A percentile compares a stretch with the other conserved stretches of the same genome.
Conservation (phyloP, 2,113 vertebrate genomes). For the Galbula dea region DNA sequence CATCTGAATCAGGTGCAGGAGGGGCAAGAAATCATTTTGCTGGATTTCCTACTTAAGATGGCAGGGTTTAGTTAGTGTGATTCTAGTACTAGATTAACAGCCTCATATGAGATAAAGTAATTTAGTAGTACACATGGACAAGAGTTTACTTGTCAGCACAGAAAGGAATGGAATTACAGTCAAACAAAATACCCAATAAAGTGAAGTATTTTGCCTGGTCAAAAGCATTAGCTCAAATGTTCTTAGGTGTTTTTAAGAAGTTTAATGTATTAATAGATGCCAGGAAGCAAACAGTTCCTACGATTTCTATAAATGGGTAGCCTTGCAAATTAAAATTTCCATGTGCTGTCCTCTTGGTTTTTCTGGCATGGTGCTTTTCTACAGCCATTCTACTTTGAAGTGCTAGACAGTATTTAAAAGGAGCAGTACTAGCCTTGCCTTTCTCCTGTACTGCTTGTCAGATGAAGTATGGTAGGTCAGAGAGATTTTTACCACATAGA, state of each 20-base stretch:
- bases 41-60: neutral
- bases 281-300: neutral
- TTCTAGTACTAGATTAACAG: neutral
- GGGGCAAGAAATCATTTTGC: neutral
- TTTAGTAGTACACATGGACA: neutral
- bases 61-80: neutral
- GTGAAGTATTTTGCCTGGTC: neutral
- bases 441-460: neutral
- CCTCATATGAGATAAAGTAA: neutral
- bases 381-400: neutral
- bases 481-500: neutral
- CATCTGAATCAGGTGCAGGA: neutral
- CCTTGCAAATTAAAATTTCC: neutral
- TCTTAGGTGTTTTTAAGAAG: neutral
- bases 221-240: neutral
- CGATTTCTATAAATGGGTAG: neutral
- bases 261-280: neutral
- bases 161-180: neutral
- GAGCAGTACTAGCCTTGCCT: neutral
- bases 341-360: neutral
- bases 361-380: constrained; percentile 22
- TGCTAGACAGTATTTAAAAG: neutral
- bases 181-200: neutral
- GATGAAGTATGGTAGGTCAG: neutral
- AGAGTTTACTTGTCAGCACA: neutral